Evolutionary conservation across 2,888 invertebrate genomes (phyloP), one percentile per base, ranked within the genome.

Genomic region (Drosophila atroscutellata): DNA sequence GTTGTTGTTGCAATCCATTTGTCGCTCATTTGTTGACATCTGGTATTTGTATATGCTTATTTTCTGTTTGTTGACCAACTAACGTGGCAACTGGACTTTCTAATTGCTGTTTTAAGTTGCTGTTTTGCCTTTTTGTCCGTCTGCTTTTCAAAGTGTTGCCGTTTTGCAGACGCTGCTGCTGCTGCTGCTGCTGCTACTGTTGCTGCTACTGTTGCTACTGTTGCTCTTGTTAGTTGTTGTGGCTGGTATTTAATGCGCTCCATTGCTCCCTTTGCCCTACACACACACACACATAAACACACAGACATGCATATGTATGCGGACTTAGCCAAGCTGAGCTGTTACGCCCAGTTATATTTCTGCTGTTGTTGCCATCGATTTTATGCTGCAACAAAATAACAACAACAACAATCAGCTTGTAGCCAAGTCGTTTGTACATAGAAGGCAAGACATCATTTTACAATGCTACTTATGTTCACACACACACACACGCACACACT

Each of bases 401-500:
- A 76, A 28, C 61, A 57, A 57, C 55, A 54, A 57, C 56, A 54
- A 57, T 39, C 34, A 65, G 45, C 66, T 67, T 61, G 47, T 74
- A 56, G 11, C 37, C 55, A 62, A 74, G 55, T 66, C 24, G 81
- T 70, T 59, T 86, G 80, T 88, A 77, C 89, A 81, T 82, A 86
- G 85, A 89, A 89, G 86, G 86, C 89, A 87, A 86, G 80, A 86
- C 86, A 84, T 89, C 85, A 89, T 86, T 86, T 84, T 87, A 85
- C 85, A 83, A 74, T 79, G 79, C 89, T 87, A 83, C 87, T 87
- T 87, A 84, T 83, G 80, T 80, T 61, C 58, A 77, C 67, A 54
- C 26, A 52, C 56, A 50, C 39, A 39, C 55, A 71, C 50, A 54
- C 45, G 39, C 37, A 56, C 30, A 45, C 37, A 55, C n/a, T n/a